Conservation (phyloP, 1,140 invertebrate genomes). For the Phymastichus coffea region DNA sequence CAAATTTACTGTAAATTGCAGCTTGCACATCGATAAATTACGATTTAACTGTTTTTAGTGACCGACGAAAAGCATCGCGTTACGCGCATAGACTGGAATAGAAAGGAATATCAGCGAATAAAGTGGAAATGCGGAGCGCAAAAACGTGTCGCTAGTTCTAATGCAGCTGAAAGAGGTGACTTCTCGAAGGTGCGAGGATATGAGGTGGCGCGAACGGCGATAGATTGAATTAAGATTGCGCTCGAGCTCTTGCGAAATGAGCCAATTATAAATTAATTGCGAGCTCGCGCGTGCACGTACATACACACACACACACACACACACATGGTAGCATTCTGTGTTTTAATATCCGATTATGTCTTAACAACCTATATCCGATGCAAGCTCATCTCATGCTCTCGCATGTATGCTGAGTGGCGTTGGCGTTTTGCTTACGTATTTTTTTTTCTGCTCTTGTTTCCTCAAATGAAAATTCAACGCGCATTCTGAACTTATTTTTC, state of each 20-base stretch:
- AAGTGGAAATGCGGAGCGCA: too few relatives aligned
- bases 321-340: conserved; percentile 47
- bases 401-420: conserved; percentile 21
- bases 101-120: too few relatives aligned
- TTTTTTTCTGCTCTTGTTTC: conserved; percentile 7
- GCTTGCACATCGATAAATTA: too few relatives aligned
- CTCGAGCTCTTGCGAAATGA: conserved; percentile 48
- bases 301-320: too few relatives aligned
- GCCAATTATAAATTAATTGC: conserved; percentile 58
- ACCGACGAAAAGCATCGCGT: too few relatives aligned
- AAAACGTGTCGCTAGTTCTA: too few relatives aligned
- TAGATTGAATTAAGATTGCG: conserved; percentile 58
- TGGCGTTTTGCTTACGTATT: conserved; percentile 18
- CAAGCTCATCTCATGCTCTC: conserved; percentile 32
- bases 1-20: too few relatives aligned
- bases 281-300: too few relatives aligned
- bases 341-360: conserved; percentile 55
- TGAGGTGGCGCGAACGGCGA: conserved; percentile 50
- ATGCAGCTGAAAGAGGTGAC: conserved; percentile 31
- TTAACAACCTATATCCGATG: conserved; percentile 47
- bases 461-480: conserved; percentile 10
- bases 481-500: background rate
- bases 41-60: too few relatives aligned
- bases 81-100: too few relatives aligned
- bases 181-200: conserved; percentile 39